Percentiles rank a stretch among this genome's conserved stretches.
Evolutionary conservation across 2,888 invertebrate species (phyloP).

Genomic region (Acleris literana): DNA sequence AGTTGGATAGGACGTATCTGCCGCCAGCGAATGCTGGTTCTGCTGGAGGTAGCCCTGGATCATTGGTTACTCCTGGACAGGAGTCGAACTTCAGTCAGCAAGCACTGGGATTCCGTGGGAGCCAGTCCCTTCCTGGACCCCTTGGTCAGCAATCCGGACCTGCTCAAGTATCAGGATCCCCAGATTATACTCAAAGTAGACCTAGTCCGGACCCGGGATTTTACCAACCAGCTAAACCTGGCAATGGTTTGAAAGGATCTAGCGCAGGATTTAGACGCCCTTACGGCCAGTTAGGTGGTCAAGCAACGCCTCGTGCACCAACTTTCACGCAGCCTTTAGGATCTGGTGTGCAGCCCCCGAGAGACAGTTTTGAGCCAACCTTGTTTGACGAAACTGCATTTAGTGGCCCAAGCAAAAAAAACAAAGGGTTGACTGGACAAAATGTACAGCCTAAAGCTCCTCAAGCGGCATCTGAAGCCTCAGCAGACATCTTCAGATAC

Average conservation of each 20-base stretch:
- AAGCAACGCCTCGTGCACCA: constrained; percentile 16
- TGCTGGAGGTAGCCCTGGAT: constrained; percentile 74
- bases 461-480: constrained; percentile 66
- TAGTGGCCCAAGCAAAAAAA: constrained; percentile 39
- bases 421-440: constrained; percentile 42
- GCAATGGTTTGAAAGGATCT: constrained; percentile 10
- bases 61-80: constrained; percentile 59
- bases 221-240: constrained; percentile 20
- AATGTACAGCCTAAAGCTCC: constrained; percentile 61
- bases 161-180: constrained; percentile 37
- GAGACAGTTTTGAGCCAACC: constrained; percentile 15
- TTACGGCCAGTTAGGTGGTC: constrained; percentile 33
- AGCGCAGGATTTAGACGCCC: constrained; percentile 33
- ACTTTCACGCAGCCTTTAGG: not conserved
- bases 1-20: constrained; percentile 73
- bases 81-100: constrained; percentile 38
- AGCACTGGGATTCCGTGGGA: constrained; percentile 30
- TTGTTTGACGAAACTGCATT: not conserved
- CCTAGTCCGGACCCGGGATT: constrained; percentile 12
- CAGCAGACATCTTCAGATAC: constrained; percentile 68
- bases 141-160: constrained; percentile 19
- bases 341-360: not conserved
- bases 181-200: constrained; percentile 21
- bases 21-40: constrained; percentile 70
- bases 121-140: constrained; percentile 29